Percentiles rank a stretch among this genome's conserved stretches.
phyloP scores from a whole-genome alignment of 2,113 vertebrate species.

The Ophiodon elongatus region DNA sequence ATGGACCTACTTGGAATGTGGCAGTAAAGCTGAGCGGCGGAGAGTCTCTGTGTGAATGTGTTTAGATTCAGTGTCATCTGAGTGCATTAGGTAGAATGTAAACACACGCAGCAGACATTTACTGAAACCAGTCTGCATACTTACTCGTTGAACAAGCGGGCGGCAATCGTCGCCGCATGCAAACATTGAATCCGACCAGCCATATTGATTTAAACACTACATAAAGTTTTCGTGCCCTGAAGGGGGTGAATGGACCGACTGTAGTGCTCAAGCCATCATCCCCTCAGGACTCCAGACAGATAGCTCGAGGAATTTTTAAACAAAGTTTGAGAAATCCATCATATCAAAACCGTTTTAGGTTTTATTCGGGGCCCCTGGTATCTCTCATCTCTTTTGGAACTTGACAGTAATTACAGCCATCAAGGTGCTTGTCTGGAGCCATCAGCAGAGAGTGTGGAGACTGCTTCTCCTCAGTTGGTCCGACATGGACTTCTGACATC shows the following conservation, averaged over 20 bases:
- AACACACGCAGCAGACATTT: constrained; percentile 77
- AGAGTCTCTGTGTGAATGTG: constrained; percentile 78
- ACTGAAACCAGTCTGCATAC: constrained; percentile 65
- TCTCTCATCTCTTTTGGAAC: constrained; percentile 92
- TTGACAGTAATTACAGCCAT: constrained; percentile 98
- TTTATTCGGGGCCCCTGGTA: constrained; percentile 97
- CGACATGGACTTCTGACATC: constrained; percentile 87
- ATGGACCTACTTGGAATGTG: constrained; percentile 71
- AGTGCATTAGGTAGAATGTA: constrained; percentile 81
- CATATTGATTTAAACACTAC: constrained; percentile 44
- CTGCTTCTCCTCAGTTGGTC: constrained; percentile 86
- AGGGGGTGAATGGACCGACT: constrained; percentile 39
- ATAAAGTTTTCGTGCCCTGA: constrained; percentile 16
- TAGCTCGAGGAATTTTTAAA: constrained; percentile 94
- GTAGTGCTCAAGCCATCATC: constrained; percentile 70
- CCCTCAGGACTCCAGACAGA: constrained; percentile 90
- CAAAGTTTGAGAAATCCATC: constrained; percentile 95
- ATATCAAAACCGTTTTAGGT: constrained; percentile 97
- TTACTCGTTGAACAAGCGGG: constrained; percentile 36
- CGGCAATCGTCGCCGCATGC: constrained; percentile 22
- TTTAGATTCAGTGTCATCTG: constrained; percentile 79
- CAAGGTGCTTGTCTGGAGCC: constrained; percentile 93
- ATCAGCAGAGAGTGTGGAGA: constrained; percentile 83
- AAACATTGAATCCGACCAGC: constrained; percentile 30
- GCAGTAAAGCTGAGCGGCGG: constrained; percentile 68